These are phyloP conservation scores for Dolichomitus sp. DNA, from an alignment of 2,888 invertebrate genomes.

Conservation along the genomic window DNA sequence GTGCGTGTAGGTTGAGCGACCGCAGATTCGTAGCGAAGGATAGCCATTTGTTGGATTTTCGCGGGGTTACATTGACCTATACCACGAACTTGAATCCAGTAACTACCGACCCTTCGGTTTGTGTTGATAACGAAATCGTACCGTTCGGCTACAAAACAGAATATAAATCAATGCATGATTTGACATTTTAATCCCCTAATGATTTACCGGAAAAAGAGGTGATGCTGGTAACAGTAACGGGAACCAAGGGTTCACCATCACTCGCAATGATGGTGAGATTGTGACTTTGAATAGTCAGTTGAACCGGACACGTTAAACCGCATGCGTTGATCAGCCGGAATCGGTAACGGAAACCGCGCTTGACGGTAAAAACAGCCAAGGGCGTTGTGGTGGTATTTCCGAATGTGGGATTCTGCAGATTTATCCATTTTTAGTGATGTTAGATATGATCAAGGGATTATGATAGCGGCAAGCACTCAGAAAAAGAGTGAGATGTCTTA, in stretches of 20 bases:
- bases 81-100: slow-evolving; percentile 87
- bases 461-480: too few relatives aligned
- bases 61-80: slow-evolving; percentile 87
- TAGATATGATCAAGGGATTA: not conserved
- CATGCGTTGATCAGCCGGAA: slow-evolving; percentile 88
- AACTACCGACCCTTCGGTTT: slow-evolving; percentile 85
- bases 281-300: slow-evolving; percentile 87
- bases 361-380: slow-evolving; percentile 79
- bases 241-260: slow-evolving; percentile 87
- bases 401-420: slow-evolving; percentile 72
- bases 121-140: slow-evolving; percentile 88
- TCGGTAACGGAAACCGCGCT: slow-evolving; percentile 87
- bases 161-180: not conserved
- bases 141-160: slow-evolving; percentile 87
- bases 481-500: too few relatives aligned
- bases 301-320: slow-evolving; percentile 87
- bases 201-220: slow-evolving; percentile 87
- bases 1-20: slow-evolving; percentile 49
- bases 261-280: slow-evolving; percentile 87
- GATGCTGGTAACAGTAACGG: slow-evolving; percentile 85
- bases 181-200: not conserved
- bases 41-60: slow-evolving; percentile 85
- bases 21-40: slow-evolving; percentile 85
- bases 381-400: slow-evolving; percentile 75
- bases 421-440: not conserved